Evolutionary conservation across 2,797 vertebrate genomes (phyloP).

Genomic region (Gymnocypris eckloni): DNA sequence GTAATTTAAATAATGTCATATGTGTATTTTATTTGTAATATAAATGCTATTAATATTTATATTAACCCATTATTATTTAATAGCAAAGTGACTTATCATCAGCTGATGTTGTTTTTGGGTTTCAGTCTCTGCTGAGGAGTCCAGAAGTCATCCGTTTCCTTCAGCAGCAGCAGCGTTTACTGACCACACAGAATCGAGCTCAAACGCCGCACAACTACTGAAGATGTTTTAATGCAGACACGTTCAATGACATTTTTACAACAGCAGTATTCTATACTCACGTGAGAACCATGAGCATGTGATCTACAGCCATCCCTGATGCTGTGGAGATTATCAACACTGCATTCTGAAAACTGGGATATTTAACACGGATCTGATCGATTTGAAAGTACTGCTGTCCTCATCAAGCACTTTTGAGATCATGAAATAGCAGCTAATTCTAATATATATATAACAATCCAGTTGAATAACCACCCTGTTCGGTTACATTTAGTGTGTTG

Average conservation of each 20-base stretch:
- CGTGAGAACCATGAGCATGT: background rate
- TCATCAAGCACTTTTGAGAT: slow-evolving; percentile 8
- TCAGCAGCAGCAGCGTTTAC: slow-evolving; percentile 92
- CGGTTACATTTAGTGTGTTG: background rate
- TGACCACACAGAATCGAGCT: slow-evolving; percentile 87
- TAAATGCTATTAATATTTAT: background rate
- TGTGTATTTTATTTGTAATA: background rate
- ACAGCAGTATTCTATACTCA: background rate
- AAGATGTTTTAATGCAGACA: slow-evolving; percentile 59
- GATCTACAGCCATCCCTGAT: background rate
- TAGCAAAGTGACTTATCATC: background rate
- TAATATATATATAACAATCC: background rate
- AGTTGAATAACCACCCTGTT: background rate
- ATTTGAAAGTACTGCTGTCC: background rate
- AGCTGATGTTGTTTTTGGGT: slow-evolving; percentile 35
- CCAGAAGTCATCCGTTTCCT: slow-evolving; percentile 96
- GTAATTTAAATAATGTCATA: background rate
- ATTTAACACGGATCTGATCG: background rate
- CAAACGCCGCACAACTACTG: slow-evolving; percentile 88
- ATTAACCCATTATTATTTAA: background rate
- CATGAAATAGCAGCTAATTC: slow-evolving; percentile 9
- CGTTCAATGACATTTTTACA: background rate
- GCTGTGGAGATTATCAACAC: background rate
- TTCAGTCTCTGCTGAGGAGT: slow-evolving; percentile 93
- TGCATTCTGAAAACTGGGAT: background rate